phyloP scores from a whole-genome alignment of 2,113 vertebrate genomes.

The Engystomops pustulosus region DNA sequence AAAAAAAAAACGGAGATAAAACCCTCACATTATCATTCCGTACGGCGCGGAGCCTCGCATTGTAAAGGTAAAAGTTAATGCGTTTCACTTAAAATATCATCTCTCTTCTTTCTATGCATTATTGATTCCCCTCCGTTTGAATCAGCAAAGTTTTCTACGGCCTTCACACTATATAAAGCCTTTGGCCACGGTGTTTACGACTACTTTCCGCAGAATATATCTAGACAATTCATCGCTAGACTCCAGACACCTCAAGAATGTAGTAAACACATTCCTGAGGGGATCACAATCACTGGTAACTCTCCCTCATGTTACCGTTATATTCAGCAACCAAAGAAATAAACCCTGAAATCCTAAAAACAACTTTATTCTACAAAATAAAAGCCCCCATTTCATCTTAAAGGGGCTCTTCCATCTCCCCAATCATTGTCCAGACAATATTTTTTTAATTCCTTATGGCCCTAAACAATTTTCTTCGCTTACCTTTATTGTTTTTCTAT shows the following conservation, averaged over 20 bases:
- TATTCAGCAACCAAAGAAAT: no score
- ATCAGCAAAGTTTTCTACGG: conserved; percentile 36
- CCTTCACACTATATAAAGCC: conserved; percentile 46
- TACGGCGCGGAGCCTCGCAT: neutral
- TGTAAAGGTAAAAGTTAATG: conserved; percentile 50
- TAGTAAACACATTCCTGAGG: conserved; percentile 25
- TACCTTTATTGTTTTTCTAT: no score
- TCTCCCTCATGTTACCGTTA: no score
- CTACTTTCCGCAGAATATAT: neutral
- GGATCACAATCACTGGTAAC: neutral
- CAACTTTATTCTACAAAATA: no score
- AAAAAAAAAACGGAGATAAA: neutral
- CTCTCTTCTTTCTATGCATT: conserved; percentile 29
- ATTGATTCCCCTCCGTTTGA: conserved; percentile 46
- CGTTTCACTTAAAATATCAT: conserved; percentile 48
- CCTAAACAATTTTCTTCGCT: no score
- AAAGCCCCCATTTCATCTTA: no score
- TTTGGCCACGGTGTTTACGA: conserved; percentile 21
- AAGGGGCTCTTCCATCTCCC: no score
- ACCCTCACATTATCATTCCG: conserved; percentile 18
- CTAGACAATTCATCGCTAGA: neutral
- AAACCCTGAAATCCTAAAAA: neutral
- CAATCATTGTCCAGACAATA: no score
- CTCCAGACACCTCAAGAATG: neutral
- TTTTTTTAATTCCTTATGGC: no score